A percentile compares a stretch with the other conserved stretches of the same genome.
Conservation (phyloP, 2,888 invertebrate genomes). For the Aricia artaxerxes region DNA sequence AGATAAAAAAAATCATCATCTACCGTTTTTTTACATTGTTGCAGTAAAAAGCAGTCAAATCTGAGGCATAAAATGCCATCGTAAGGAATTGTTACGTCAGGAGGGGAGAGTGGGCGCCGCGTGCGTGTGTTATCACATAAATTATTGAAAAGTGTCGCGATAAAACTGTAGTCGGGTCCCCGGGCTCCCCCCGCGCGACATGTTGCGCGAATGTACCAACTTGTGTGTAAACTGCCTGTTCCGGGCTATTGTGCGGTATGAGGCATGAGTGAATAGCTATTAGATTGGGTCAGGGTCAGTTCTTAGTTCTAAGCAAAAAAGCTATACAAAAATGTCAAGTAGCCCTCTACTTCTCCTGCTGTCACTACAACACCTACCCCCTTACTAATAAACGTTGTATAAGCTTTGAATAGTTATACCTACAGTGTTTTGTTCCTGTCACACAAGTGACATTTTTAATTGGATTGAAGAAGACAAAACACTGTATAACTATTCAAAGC, state of each 20-base stretch:
- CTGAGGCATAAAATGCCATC: background rate
- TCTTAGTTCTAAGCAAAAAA: too few relatives aligned
- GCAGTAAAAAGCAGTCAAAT: background rate
- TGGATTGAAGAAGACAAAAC: too few relatives aligned
- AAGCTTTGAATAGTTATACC: too few relatives aligned
- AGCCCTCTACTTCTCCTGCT: too few relatives aligned
- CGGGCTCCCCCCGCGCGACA: slow-evolving; percentile 53
- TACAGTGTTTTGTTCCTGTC: too few relatives aligned
- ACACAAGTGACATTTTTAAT: too few relatives aligned
- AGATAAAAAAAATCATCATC: too few relatives aligned
- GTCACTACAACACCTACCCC: too few relatives aligned
- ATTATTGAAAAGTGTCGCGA: slow-evolving; percentile 72
- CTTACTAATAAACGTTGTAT: too few relatives aligned
- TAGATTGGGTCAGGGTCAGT: background rate
- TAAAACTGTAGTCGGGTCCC: slow-evolving; percentile 55
- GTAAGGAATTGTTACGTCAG: background rate
- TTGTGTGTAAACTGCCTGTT: slow-evolving; percentile 66
- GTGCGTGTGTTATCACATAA: slow-evolving; percentile 62
- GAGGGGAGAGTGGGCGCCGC: background rate
- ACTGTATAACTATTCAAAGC: too few relatives aligned
- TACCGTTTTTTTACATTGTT: too few relatives aligned
- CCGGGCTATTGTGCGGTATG: slow-evolving; percentile 41
- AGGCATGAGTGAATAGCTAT: slow-evolving; percentile 22
- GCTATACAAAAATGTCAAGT: too few relatives aligned
- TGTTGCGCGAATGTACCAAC: slow-evolving; percentile 64